phyloP scores from a whole-genome alignment of 35 echinoderm and acorn worm species.

The Acanthaster planci region DNA sequence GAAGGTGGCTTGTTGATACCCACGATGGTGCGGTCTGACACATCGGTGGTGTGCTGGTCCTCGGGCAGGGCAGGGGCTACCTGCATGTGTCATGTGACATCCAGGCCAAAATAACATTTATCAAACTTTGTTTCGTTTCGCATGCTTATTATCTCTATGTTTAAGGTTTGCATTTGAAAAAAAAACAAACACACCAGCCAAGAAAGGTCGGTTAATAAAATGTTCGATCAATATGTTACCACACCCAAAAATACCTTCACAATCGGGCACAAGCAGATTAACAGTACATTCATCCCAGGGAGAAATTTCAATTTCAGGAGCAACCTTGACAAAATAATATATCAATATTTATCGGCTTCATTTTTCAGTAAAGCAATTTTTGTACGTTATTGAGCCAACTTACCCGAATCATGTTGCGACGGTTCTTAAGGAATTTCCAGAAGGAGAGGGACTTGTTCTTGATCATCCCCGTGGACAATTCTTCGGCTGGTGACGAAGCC shows the following conservation, averaged over 20 bases:
- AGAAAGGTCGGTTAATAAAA: not conserved
- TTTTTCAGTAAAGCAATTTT: not conserved
- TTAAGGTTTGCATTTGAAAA: not conserved
- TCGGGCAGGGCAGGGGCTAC: not conserved
- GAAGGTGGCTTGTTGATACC: not conserved
- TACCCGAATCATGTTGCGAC: constrained; percentile 1
- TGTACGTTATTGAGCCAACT: not conserved
- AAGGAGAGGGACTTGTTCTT: not conserved
- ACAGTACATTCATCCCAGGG: too few species aligned
- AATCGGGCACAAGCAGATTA: not conserved
- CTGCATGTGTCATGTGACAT: not conserved
- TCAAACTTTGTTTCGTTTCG: not conserved
- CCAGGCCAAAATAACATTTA: not conserved
- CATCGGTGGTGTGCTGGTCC: not conserved
- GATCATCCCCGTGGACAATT: not conserved
- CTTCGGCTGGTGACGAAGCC: not conserved
- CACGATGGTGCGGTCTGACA: constrained; percentile 2
- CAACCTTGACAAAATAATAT: too few species aligned
- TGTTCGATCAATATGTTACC: not conserved
- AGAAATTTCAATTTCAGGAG: too few species aligned
- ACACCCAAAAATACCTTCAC: too few species aligned
- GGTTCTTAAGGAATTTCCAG: constrained; percentile 2
- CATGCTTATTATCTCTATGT: not conserved
- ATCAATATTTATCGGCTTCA: not conserved
- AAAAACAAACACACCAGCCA: not conserved